These are phyloP conservation scores for Eulacestoma nigropectus DNA, from an alignment of 2,113 vertebrate genomes.

Conservation along the genomic window DNA sequence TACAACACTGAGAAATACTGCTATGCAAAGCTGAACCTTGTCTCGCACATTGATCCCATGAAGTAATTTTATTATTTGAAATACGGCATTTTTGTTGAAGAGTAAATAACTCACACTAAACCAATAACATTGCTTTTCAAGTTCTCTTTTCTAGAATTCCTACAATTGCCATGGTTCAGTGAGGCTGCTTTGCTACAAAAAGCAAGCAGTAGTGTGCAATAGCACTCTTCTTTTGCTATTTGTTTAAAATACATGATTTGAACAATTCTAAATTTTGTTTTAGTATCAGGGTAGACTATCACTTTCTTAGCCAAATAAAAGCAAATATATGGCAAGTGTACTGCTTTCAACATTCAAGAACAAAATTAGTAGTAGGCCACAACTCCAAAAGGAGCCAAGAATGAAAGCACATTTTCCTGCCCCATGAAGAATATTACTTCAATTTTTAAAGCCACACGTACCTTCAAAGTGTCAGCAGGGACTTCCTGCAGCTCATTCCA, in stretches of 20 bases:
- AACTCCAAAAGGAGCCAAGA: not conserved
- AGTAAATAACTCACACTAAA: not conserved
- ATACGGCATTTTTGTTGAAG: not conserved
- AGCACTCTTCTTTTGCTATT: not conserved
- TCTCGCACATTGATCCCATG: not conserved
- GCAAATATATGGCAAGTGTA: not conserved
- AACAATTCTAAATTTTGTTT: not conserved
- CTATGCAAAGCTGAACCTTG: not conserved
- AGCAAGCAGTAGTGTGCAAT: not conserved
- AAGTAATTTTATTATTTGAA: not conserved
- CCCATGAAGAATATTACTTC: not conserved
- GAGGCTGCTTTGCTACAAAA: not conserved
- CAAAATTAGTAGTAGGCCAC: not conserved
- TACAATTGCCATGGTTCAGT: not conserved
- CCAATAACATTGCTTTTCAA: not conserved
- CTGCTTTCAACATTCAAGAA: not conserved
- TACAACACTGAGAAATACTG: not conserved
- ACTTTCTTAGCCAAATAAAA: not conserved
- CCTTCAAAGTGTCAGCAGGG: not conserved
- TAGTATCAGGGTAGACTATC: not conserved
- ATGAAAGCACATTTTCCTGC: not conserved
- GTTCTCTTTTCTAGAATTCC: not conserved
- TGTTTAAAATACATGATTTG: not conserved
- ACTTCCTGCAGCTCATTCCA: not conserved
- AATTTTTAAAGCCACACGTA: not conserved